Evolutionary conservation across 1,140 invertebrate genomes (phyloP).

Genomic region (Solenopsis invicta): DNA sequence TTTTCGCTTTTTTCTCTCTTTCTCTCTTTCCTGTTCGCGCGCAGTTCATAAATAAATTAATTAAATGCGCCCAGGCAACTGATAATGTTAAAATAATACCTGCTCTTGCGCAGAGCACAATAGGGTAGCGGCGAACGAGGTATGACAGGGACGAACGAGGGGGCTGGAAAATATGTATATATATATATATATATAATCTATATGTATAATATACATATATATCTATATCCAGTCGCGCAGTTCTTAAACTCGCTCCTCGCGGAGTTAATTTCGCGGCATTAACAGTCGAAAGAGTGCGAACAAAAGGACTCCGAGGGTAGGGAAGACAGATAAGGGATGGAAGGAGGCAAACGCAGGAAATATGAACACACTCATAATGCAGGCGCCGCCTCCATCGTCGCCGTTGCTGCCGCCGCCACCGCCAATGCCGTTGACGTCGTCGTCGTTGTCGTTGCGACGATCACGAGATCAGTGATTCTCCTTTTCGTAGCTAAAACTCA

Average conservation of each 20-base stretch:
- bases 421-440: conserved; percentile 41
- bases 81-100: conserved; percentile 86
- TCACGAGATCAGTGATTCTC: conserved; percentile 68
- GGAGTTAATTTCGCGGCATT: conserved; percentile 86
- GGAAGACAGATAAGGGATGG: conserved; percentile 83
- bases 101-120: conserved; percentile 77
- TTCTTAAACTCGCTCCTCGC: conserved; percentile 84
- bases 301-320: conserved; percentile 83
- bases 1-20: not conserved
- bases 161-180: not conserved
- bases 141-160: conserved; percentile 6
- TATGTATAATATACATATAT: conserved; percentile 28
- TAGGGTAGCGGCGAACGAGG: conserved; percentile 67
- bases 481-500: conserved; percentile 36
- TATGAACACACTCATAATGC: conserved; percentile 84
- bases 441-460: conserved; percentile 59
- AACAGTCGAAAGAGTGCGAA: conserved; percentile 87
- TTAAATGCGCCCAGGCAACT: conserved; percentile 80
- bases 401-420: conserved; percentile 17
- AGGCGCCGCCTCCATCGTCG: conserved; percentile 67
- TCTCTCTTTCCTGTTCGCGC: conserved; percentile 9
- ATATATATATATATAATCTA: not conserved
- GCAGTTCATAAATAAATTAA: conserved; percentile 85
- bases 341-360: conserved; percentile 82
- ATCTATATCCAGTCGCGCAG: conserved; percentile 73